Base-by-base conservation (phyloP, 2,888 invertebrate species). In the Pyrochroa serraticornis region DNA sequence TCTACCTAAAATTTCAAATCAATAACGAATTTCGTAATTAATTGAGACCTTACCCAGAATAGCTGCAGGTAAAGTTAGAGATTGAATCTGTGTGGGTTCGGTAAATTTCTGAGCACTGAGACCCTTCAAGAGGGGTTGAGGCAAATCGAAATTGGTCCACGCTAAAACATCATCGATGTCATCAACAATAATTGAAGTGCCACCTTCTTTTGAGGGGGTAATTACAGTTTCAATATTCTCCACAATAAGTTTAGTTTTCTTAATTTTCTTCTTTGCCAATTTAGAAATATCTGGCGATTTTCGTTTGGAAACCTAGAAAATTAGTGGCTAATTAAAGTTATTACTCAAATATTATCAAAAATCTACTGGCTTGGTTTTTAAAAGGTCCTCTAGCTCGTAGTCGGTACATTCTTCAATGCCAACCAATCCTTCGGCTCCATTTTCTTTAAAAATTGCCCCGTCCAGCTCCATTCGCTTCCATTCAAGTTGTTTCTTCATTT, bases 31-130 rank as follows among this genome's bases (percentile, higher is more conserved):
- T 38, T 7, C 34, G 41, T n/a, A 58, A 47, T 33, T 37, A 49
- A 45, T 7, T 41, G 10, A 35, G 8, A 46, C 39, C 35, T 53
- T 77, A 84, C 94, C 97, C 74, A 90, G 84, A 69, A 96, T 89
- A 33, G 96, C 94, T 42, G 93, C 85, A 0, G 94, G 92, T 37
- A 96, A 80, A 0, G 90, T 87, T 58, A 90, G 74, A 12, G 85
- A 82, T 77, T 99, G 98, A 72, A 99, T 98, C 68, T 88, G 85
- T 0, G 97, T 98, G 0, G 99, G 98, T 13, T 85, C 81, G 36
- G 81, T 81, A 76, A 95, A 97, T 0, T 88, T 87, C 65, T 89
- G 82, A 57, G 92, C 91, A 8, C 85, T 82, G 0, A 98, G 76
- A 0, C 93, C 91, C 70, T 83, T 84, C 33, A 95, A 74, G 52